A percentile compares a stretch with the other conserved stretches of the same genome.
phyloP scores from a whole-genome alignment of 2,888 invertebrate species.

The Caenorhabditis panamensis region DNA sequence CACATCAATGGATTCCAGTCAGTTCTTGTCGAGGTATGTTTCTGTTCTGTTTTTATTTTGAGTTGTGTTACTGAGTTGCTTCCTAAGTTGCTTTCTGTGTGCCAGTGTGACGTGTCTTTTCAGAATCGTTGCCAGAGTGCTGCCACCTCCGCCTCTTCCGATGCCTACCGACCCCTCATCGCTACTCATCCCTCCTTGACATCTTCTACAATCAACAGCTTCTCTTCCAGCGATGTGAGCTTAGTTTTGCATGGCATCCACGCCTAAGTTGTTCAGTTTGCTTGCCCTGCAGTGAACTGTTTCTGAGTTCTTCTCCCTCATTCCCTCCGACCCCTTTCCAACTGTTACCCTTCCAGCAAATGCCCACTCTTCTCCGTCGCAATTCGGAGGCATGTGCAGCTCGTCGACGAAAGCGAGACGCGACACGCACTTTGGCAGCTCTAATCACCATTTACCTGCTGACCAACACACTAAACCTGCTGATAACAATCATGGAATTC shows the following conservation, averaged over 20 bases:
- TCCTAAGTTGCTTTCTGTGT: slow-evolving; percentile 10
- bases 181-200: slow-evolving; percentile 33
- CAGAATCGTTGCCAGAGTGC: slow-evolving; percentile 54
- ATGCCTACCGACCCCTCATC: slow-evolving; percentile 39
- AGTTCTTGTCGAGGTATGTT: slow-evolving; percentile 61
- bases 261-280: not conserved
- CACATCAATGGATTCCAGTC: slow-evolving; percentile 63
- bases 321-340: not conserved
- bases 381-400: slow-evolving; percentile 64
- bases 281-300: not conserved
- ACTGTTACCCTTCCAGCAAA: slow-evolving; percentile 46
- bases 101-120: slow-evolving; percentile 22
- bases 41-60: not conserved
- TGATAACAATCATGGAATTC: slow-evolving; percentile 72
- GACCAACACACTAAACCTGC: slow-evolving; percentile 69
- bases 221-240: slow-evolving; percentile 51
- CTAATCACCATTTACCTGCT: slow-evolving; percentile 71
- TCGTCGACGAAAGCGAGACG: slow-evolving; percentile 64
- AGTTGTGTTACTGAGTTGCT: slow-evolving; percentile 17
- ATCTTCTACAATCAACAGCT: slow-evolving; percentile 38
- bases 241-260: slow-evolving; percentile 33
- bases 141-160: slow-evolving; percentile 8
- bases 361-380: slow-evolving; percentile 59
- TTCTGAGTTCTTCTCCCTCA: slow-evolving; percentile 4
- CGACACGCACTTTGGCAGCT: slow-evolving; percentile 69